Evolutionary conservation across 2,797 vertebrate genomes (phyloP).

Genomic region (Sebastes oblongus): DNA sequence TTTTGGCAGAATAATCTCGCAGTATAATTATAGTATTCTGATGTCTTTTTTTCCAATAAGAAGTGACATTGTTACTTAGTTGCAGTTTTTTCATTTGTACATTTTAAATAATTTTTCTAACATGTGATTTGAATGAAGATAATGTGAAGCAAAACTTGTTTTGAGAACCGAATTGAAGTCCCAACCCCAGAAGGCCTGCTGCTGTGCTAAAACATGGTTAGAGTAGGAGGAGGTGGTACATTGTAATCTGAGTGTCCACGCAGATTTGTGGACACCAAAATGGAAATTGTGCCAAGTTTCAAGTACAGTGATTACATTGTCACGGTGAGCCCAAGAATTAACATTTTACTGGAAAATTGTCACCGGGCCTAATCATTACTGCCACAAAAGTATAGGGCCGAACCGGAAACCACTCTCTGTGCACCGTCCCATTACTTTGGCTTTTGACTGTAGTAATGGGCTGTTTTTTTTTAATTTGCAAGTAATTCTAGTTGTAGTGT

Average conservation of each 20-base stretch:
- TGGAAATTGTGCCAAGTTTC: neutral
- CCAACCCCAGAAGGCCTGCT: neutral
- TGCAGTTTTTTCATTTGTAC: neutral
- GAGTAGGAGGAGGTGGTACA: neutral
- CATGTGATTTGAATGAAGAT: neutral
- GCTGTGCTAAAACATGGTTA: neutral
- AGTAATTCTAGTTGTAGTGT: neutral
- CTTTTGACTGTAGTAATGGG: neutral
- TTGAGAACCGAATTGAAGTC: neutral
- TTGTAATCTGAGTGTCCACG: neutral
- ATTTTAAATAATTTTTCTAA: conserved; percentile 2
- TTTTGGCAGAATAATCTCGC: neutral
- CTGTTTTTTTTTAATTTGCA: neutral
- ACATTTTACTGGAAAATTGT: neutral
- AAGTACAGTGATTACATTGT: neutral
- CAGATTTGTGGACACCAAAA: neutral
- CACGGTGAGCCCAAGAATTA: neutral
- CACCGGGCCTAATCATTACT: neutral
- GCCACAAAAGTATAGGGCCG: neutral
- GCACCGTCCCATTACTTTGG: neutral
- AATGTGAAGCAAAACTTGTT: neutral
- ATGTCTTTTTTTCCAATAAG: neutral
- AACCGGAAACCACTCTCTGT: neutral
- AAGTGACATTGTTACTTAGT: neutral
- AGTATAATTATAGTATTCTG: neutral